phyloP scores from a whole-genome alignment of 2,113 vertebrate genomes.

The Naja naja region DNA sequence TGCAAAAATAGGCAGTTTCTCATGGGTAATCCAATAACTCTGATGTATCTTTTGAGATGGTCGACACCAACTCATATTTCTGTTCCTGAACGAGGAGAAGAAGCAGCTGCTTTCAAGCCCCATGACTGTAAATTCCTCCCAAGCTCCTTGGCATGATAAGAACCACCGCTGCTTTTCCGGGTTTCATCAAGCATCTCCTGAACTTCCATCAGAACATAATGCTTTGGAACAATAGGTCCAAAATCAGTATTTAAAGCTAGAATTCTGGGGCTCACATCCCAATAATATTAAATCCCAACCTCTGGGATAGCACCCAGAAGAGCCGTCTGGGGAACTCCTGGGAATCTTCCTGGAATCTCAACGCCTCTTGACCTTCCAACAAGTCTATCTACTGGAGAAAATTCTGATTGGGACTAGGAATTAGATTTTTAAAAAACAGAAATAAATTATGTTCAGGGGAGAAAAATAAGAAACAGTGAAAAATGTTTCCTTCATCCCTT shows the following conservation, averaged over 20 bases:
- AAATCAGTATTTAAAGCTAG: not conserved
- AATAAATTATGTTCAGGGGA: not conserved
- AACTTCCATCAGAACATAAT: not conserved
- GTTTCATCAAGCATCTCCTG: not conserved
- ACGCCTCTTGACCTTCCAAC: not conserved
- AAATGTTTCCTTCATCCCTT: not conserved
- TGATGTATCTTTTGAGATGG: conserved; percentile 70
- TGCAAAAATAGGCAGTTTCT: conserved; percentile 66
- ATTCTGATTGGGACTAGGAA: not conserved
- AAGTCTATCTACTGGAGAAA: not conserved
- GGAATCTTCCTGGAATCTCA: not conserved
- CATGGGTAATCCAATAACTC: conserved; percentile 64
- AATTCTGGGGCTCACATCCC: not conserved
- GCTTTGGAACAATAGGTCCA: not conserved
- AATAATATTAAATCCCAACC: not conserved
- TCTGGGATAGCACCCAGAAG: not conserved
- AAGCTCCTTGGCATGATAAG: not conserved
- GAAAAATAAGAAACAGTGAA: not conserved
- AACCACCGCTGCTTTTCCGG: not conserved
- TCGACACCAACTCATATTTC: conserved; percentile 57
- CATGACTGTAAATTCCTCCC: conserved; percentile 35
- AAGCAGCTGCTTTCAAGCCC: conserved; percentile 44
- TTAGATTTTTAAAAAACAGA: not conserved
- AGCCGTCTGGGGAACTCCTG: not conserved
- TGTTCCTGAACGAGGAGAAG: conserved; percentile 45